Conservation (phyloP, 2,113 vertebrate species). For the Accipiter virgatus region DNA sequence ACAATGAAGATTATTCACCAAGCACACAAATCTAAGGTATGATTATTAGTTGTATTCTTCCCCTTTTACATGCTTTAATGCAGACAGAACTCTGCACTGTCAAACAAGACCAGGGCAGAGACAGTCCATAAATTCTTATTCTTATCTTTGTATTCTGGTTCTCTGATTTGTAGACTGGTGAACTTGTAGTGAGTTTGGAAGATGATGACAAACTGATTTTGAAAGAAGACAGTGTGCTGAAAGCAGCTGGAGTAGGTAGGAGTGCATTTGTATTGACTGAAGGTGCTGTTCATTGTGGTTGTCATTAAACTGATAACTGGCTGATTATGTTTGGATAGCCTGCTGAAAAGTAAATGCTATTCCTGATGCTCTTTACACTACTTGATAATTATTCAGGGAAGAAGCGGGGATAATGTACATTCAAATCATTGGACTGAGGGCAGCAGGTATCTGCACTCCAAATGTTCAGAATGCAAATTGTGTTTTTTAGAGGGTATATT, state of each 20-base stretch:
- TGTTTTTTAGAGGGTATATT: slow-evolving; percentile 53
- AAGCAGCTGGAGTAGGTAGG: slow-evolving; percentile 84
- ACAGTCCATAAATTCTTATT: background rate
- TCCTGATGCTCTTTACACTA: slow-evolving; percentile 25
- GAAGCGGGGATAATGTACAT: slow-evolving; percentile 8
- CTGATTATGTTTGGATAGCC: slow-evolving; percentile 57
- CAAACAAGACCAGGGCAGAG: background rate
- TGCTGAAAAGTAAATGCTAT: slow-evolving; percentile 59
- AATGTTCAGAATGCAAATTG: slow-evolving; percentile 59
- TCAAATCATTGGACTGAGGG: slow-evolving; percentile 61
- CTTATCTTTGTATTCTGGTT: background rate
- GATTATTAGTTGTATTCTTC: background rate
- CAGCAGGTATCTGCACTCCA: slow-evolving; percentile 38
- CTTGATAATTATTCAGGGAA: slow-evolving; percentile 59
- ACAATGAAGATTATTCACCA: slow-evolving; percentile 95
- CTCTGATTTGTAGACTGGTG: slow-evolving; percentile 82
- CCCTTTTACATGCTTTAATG: background rate
- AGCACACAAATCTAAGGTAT: slow-evolving; percentile 91
- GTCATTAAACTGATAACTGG: slow-evolving; percentile 8
- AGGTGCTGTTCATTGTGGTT: background rate
- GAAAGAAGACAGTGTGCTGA: slow-evolving; percentile 75
- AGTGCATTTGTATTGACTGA: background rate
- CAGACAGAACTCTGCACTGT: background rate
- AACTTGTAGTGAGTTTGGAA: slow-evolving; percentile 90
- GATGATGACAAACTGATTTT: slow-evolving; percentile 87